Conservation (phyloP, 2,797 vertebrate genomes). For the Phylloscopus collybita region DNA sequence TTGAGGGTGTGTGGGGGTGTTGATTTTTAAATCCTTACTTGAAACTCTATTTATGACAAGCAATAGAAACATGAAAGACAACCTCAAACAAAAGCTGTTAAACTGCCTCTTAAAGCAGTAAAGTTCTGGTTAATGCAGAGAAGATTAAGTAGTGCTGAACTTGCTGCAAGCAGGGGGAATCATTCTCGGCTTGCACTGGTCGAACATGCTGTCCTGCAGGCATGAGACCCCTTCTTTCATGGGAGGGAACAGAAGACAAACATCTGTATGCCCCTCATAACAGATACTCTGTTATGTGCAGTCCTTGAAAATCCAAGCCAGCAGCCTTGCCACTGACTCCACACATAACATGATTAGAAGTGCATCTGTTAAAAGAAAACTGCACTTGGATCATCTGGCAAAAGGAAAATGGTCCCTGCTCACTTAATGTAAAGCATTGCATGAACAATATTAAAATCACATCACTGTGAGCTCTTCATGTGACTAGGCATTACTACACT, state of each 20-base stretch:
- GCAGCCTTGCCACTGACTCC: not conserved
- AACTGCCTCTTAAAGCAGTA: not conserved
- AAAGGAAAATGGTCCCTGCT: not conserved
- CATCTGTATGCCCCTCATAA: not conserved
- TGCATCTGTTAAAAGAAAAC: not conserved
- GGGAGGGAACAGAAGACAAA: not conserved
- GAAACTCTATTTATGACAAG: not conserved
- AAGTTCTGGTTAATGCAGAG: not conserved
- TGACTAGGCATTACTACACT: not conserved
- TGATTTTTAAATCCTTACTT: not conserved
- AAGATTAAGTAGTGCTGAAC: not conserved
- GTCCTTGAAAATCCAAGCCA: not conserved
- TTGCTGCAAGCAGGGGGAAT: not conserved
- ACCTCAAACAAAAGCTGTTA: not conserved
- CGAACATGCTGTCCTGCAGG: not conserved
- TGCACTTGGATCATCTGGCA: not conserved
- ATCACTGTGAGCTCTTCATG: not conserved
- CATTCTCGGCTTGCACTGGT: not conserved
- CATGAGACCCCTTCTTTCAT: not conserved
- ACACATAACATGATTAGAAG: not conserved
- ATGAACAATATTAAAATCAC: not conserved
- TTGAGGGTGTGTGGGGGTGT: not conserved
- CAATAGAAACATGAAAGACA: not conserved
- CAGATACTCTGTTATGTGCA: not conserved
- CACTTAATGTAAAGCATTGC: not conserved